These are phyloP conservation scores for Sisyra terminalis DNA, from an alignment of 2,888 invertebrate species.

Conservation along the genomic window DNA sequence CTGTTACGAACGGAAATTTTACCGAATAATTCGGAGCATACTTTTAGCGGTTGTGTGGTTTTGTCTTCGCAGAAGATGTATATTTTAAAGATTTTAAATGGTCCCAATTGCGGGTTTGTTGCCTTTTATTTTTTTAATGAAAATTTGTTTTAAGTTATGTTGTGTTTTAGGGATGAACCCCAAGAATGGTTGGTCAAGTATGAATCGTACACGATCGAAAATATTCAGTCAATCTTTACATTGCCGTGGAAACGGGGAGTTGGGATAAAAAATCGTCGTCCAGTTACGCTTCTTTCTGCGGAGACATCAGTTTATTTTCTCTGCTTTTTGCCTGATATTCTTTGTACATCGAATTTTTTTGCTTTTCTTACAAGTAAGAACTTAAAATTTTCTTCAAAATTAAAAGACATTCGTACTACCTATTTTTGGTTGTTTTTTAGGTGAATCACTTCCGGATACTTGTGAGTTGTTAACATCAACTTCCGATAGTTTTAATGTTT, in stretches of 20 bases:
- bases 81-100: slow-evolving; percentile 25
- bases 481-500: slow-evolving; percentile 19
- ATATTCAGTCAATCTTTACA: slow-evolving; percentile 28
- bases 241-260: slow-evolving; percentile 38
- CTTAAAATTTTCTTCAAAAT: background rate
- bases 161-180: slow-evolving; percentile 28
- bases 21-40: slow-evolving; percentile 22
- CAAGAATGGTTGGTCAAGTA: slow-evolving; percentile 33
- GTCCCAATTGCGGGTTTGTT: slow-evolving; percentile 1
- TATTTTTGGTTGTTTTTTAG: slow-evolving; percentile 16
- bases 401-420: background rate
- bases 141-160: slow-evolving; percentile 7
- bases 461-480: slow-evolving; percentile 27
- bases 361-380: slow-evolving; percentile 30
- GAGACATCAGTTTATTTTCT: slow-evolving; percentile 19
- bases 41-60: slow-evolving; percentile 30
- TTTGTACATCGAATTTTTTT: slow-evolving; percentile 32
- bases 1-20: slow-evolving; percentile 30
- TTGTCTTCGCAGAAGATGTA: slow-evolving; percentile 35
- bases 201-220: slow-evolving; percentile 28
- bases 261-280: slow-evolving; percentile 27
- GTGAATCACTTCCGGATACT: slow-evolving; percentile 25
- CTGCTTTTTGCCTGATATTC: slow-evolving; percentile 32
- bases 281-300: slow-evolving; percentile 21
- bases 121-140: slow-evolving; percentile 6